phyloP scores from a whole-genome alignment of 2,113 vertebrate genomes.

The Podarcis cretensis region DNA sequence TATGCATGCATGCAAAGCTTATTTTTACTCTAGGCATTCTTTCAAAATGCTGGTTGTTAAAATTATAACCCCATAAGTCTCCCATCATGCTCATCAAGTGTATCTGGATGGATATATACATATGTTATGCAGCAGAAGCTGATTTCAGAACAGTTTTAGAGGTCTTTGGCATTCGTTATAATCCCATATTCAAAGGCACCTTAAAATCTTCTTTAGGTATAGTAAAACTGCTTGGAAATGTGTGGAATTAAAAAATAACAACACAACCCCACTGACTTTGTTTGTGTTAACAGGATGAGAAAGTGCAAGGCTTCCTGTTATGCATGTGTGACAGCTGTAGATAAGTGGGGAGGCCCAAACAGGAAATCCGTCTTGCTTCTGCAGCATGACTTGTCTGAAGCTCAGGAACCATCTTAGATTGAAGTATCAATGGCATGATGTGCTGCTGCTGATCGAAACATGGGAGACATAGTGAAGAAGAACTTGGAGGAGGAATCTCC shows the following conservation, averaged over 20 bases:
- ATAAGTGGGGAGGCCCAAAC: conserved; percentile 81
- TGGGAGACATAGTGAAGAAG: conserved; percentile 87
- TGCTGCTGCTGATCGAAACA: conserved; percentile 65
- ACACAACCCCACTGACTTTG: conserved; percentile 55
- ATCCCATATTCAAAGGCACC: conserved; percentile 60
- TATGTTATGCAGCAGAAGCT: background rate
- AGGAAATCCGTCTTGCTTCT: conserved; percentile 84
- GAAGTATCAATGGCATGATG: conserved; percentile 67
- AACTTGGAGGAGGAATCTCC: conserved; percentile 77
- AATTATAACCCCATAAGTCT: background rate
- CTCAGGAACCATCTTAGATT: conserved; percentile 68
- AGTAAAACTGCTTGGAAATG: conserved; percentile 59
- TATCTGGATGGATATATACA: background rate
- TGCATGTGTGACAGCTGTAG: conserved; percentile 82
- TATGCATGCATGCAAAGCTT: background rate
- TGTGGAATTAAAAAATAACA: conserved; percentile 42
- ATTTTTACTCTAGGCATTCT: background rate
- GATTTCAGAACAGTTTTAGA: conserved; percentile 31
- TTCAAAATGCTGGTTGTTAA: background rate
- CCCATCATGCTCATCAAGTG: conserved; percentile 16
- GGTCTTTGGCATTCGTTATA: conserved; percentile 46
- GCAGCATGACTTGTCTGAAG: conserved; percentile 73
- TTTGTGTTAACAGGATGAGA: conserved; percentile 84
- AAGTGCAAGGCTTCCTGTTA: conserved; percentile 88
- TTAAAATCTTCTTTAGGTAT: conserved; percentile 60